Evolutionary conservation across 2,797 vertebrate genomes (phyloP), one percentile per base, ranked within the genome.

Genomic region (Hypotaenidia okinawae): DNA sequence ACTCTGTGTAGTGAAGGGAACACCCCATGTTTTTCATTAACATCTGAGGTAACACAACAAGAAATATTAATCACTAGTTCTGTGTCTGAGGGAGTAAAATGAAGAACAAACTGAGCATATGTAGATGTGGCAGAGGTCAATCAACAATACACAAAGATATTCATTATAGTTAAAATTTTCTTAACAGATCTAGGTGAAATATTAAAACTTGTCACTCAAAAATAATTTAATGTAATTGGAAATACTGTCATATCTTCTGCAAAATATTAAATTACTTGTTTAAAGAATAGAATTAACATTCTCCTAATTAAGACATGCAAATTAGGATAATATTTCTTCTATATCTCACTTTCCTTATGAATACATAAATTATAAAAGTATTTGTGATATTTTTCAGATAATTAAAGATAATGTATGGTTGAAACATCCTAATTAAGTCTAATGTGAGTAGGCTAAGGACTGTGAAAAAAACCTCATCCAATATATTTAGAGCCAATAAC

Each of bases 11-110:
- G 77, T 93, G 70, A 95, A 94, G 67, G 70, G 77, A 97, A 94
- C 86, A 95, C 75, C 66, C 89, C 94, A 32, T 89, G 64, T 94
- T 97, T 97, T 97, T 94, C 87, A 95, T 97, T 97, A 97, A 80
- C 86, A 89, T 78, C 70, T 28, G 37, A 95, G 68, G 80, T 96
- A 97, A 93, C 55, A 94, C 64, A 97, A 84, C 51, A 91, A 96
- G 62, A 89, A 33, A 89, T 96, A 97, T 97, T 97, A 96, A 97
- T 97, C 95, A 97, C 58, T 62, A 87, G 16, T 83, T 18, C 49
- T 87, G 1, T 79, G 39, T 89, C 81, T 94, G 55, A 69, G 39
- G 45, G 16, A 84, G 3, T 22, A 94, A 95, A 92, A 91, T 72
- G 24, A 91, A 90, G 85, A 97, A 89, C 41, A 96, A 96, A 96